These are phyloP conservation scores for Pseudococcus jackbeardsleyi DNA, from an alignment of 2,888 invertebrate species.

Conservation along the genomic window DNA sequence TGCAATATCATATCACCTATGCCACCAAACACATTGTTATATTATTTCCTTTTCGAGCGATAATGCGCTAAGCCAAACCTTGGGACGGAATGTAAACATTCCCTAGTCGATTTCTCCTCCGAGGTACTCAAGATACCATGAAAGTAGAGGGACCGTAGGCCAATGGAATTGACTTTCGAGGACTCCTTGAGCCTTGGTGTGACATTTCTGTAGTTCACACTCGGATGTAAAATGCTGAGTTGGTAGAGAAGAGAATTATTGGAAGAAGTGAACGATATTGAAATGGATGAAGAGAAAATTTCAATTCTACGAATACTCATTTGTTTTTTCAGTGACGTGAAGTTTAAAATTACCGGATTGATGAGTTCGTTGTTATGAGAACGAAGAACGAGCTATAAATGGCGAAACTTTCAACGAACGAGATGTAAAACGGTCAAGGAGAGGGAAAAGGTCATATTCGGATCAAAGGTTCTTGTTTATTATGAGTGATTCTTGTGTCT, in stretches of 20 bases:
- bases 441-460: neutral
- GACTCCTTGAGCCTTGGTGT: too few relatives aligned
- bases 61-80: neutral
- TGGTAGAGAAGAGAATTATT: too few relatives aligned
- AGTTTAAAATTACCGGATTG: neutral
- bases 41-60: neutral
- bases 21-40: slow-evolving; percentile 54
- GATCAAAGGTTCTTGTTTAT: neutral
- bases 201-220: too few relatives aligned
- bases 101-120: neutral
- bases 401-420: neutral
- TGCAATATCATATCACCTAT: slow-evolving; percentile 62
- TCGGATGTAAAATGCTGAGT: too few relatives aligned
- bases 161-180: too few relatives aligned
- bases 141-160: too few relatives aligned
- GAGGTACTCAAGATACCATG: too few relatives aligned
- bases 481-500: too few relatives aligned
- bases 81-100: neutral
- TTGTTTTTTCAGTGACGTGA: neutral
- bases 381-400: neutral
- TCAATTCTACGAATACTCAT: neutral
- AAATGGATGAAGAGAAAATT: too few relatives aligned
- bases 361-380: neutral
- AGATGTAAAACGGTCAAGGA: neutral
- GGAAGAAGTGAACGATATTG: too few relatives aligned